Conservation (phyloP, 2,888 invertebrate species). For the Alloscopus bannaensis region DNA sequence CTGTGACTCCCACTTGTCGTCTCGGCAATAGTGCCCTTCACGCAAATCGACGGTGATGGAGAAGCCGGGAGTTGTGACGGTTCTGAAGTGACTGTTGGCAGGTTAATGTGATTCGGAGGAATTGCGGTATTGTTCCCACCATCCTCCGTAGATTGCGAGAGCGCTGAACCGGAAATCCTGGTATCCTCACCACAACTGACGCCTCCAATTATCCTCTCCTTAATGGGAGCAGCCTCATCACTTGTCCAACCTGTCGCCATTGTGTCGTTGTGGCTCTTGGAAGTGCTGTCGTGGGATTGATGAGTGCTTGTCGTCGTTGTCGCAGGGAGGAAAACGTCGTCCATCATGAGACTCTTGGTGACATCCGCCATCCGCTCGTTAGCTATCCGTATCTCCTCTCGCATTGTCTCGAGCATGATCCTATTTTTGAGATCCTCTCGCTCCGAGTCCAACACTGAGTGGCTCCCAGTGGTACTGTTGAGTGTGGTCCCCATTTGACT, state of each 20-base stretch:
- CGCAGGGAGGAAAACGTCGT: constrained; percentile 61
- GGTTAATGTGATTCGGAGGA: too few relatives aligned
- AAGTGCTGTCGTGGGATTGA: not conserved
- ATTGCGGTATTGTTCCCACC: too few relatives aligned
- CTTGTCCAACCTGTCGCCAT: constrained; percentile 1
- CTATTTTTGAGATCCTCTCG: constrained; percentile 49
- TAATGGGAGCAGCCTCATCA: too few relatives aligned
- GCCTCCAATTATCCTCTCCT: too few relatives aligned
- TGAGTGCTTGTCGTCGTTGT: constrained; percentile 3
- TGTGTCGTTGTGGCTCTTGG: not conserved
- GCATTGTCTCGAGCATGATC: constrained; percentile 67
- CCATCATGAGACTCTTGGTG: constrained; percentile 70
- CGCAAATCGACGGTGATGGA: too few relatives aligned
- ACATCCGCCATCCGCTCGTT: constrained; percentile 69
- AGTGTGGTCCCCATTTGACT: constrained; percentile 16
- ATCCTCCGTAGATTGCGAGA: too few relatives aligned
- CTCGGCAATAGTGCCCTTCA: too few relatives aligned
- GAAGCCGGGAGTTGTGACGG: not conserved
- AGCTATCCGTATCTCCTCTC: constrained; percentile 70
- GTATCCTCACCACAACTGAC: too few relatives aligned
- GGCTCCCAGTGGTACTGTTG: not conserved
- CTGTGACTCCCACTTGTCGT: too few relatives aligned
- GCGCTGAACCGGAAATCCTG: too few relatives aligned
- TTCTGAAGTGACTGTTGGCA: too few relatives aligned
- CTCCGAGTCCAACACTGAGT: constrained; percentile 34